Evolutionary conservation across 2,797 vertebrate species (phyloP).

Genomic region (Anguilla megastoma): DNA sequence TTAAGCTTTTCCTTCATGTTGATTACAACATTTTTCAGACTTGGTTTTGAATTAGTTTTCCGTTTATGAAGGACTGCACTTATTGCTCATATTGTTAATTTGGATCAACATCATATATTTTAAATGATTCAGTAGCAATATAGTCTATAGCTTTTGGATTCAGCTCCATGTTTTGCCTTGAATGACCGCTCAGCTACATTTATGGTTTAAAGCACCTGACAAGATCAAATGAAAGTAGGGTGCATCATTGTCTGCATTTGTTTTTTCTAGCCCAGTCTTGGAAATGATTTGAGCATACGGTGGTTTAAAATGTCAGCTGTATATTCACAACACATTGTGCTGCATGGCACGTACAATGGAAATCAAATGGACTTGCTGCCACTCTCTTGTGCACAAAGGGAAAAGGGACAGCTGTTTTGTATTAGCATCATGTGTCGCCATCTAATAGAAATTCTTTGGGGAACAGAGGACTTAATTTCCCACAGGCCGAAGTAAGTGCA

Average conservation of each 20-base stretch:
- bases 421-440: background rate
- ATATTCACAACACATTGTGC: slow-evolving; percentile 39
- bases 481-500: background rate
- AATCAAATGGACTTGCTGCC: slow-evolving; percentile 36
- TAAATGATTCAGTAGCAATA: background rate
- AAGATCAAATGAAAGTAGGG: background rate
- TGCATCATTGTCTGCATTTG: background rate
- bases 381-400: background rate
- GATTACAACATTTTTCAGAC: background rate
- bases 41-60: background rate
- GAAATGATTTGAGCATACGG: background rate
- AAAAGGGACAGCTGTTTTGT: background rate
- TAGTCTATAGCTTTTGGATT: background rate
- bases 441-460: background rate
- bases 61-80: background rate
- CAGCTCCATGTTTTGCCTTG: background rate
- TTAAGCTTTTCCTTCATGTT: background rate
- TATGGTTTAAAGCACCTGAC: background rate
- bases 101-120: background rate
- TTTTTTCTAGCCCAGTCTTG: background rate
- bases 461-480: background rate
- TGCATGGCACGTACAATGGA: slow-evolving; percentile 31
- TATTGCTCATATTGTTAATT: background rate
- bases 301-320: slow-evolving; percentile 6
- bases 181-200: background rate